Evolutionary conservation across 2,888 invertebrate species (phyloP).

Genomic region (Cyaniris semiargus): DNA sequence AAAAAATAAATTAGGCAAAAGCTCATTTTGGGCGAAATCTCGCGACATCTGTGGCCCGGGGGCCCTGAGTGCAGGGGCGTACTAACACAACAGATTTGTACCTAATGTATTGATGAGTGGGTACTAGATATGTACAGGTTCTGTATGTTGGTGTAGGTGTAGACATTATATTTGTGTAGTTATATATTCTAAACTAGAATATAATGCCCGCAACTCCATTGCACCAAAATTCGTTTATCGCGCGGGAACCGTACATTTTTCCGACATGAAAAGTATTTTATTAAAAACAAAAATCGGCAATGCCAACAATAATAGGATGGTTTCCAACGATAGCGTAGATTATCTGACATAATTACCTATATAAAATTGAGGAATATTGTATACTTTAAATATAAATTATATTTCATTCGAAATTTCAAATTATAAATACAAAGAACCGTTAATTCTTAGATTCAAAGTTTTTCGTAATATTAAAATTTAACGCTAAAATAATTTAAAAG

Average conservation of each 20-base stretch:
- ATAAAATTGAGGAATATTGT: too few species aligned
- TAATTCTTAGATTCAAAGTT: neutral
- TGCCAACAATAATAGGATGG: too few species aligned
- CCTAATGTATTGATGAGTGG: neutral
- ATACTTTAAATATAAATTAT: too few species aligned
- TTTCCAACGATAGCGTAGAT: too few species aligned
- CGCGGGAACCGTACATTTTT: too few species aligned
- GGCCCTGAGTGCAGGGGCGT: slow-evolving; percentile 35
- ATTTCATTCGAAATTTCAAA: neutral
- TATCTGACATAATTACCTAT: too few species aligned
- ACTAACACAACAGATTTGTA: slow-evolving; percentile 19
- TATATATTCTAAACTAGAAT: too few species aligned
- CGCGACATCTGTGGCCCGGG: slow-evolving; percentile 71
- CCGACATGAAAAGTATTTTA: too few species aligned
- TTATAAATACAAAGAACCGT: neutral
- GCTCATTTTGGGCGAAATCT: slow-evolving; percentile 76
- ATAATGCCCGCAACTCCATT: too few species aligned
- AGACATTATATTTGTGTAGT: neutral
- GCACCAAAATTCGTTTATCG: too few species aligned
- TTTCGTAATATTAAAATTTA: slow-evolving; percentile 10
- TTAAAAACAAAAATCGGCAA: too few species aligned
- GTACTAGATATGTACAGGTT: neutral
- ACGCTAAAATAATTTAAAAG: slow-evolving; percentile 9
- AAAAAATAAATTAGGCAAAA: slow-evolving; percentile 81
- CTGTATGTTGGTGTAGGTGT: neutral